Evolutionary conservation across 1,140 invertebrate genomes (phyloP), one percentile per base, ranked within the genome.

Genomic region (Drosophila nikananu): DNA sequence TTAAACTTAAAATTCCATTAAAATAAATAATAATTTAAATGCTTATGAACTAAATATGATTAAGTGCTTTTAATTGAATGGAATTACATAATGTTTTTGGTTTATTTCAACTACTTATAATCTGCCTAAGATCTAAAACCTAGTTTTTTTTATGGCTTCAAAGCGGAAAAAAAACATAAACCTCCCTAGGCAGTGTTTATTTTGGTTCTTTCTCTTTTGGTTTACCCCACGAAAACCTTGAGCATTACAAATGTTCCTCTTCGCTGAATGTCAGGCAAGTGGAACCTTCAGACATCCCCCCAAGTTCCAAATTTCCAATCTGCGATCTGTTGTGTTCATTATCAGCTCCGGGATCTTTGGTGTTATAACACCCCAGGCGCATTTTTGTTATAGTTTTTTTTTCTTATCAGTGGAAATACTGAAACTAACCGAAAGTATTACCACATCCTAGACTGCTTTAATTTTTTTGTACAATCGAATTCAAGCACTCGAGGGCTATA

Each of bases 401-500:
- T 5, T 23, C 71, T 73, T 73, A 73, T 73, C 71, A 52, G 55
- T 32, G 25, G 12, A 44, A 27, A 21, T 19, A 15, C 15, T 30
- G 30, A 5, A 41, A 71, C 37, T 71, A 37, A 19, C 15, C 27
- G 35, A 15, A 35, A 12, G 27, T 51, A 52, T 73, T 73, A 72
- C 67, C 30, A 73, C 44, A 73, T 61, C 55, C 54, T 35, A 44
- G 46, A 39, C 15, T 39, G 64, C 48, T 58, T 62, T 61, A 77
- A 77, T 68, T 62, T 42, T 61, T 55, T 77, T 77, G 63, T 77
- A 61, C 58, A 78, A 77, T 61, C 74, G 55, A 61, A 61, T 48
- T 25, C 21, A 39, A 19, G 67, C 55, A 77, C 63, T 61, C 60
- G 54, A 77, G 19, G 39, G 32, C 48, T 57, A 48, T 42, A 54